Base-by-base conservation (phyloP, 2,113 vertebrate species). In the Taxidea taxus region DNA sequence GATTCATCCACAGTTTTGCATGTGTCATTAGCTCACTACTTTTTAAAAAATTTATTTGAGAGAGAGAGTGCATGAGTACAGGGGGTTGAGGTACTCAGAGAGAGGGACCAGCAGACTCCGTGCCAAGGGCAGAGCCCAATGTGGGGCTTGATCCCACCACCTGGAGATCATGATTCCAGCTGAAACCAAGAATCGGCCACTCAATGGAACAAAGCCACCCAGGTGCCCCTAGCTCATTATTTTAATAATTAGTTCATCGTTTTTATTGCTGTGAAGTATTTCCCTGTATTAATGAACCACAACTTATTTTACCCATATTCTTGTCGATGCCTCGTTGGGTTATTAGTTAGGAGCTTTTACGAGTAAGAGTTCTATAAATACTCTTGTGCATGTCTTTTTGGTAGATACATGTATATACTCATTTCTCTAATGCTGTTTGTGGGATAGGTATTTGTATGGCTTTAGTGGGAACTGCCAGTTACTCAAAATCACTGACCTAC, bases 201-300 rank as follows among this genome's bases (percentile, higher is more conserved):
- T 21, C 34, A 37, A 37, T n/a, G 1, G 6, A 68, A 68, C 18
- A 37, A 37, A 4, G 8, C 18, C 34, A 68, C 66, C 66, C 34
- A 68, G 66, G 34, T 8, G 8, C 18, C 31, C 66, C 66, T 95
- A 90, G 89, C 39, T 87, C 74, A 47, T 80, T 75, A 82, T 51
- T 68, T 37, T 44, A 82, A 90, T 94, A 92, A 94, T 84, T 31
- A 93, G n/a, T 34, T 92, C 74, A 83, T 70, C 42, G 27, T 74
- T 95, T 90, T 64, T 54, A 75, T 29, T 78, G 64, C 95, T 60
- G 3, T 60, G 34, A 90, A 72, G 37, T 31, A 44, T 84, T 62
- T 54, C 37, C n/a, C 39, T 68, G 7, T 34, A 68, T 47, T 21
- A 74, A 94, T 74, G 62, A 23, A 27, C 20, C 51, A 68, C 47